phyloP scores from a whole-genome alignment of 1,140 invertebrate genomes.

The Papilio dardanus region DNA sequence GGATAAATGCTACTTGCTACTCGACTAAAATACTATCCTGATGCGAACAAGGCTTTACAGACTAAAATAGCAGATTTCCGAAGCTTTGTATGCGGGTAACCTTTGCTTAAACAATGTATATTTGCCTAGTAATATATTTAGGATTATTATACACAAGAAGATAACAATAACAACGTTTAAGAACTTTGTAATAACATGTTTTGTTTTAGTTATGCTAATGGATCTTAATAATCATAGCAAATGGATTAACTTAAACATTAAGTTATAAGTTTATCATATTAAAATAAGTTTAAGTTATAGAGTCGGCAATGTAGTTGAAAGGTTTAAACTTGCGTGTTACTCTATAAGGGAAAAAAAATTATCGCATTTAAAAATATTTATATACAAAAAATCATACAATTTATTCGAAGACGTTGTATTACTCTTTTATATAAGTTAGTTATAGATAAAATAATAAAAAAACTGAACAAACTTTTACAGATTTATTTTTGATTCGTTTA shows the following conservation, averaged over 20 bases:
- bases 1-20: too few species aligned
- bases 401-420: too few species aligned
- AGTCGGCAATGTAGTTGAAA: not conserved
- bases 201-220: conserved; percentile 28
- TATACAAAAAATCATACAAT: too few species aligned
- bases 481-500: too few species aligned
- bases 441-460: too few species aligned
- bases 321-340: not conserved
- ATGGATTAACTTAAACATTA: not conserved
- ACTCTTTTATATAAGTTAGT: too few species aligned
- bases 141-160: not conserved
- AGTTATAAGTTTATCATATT: not conserved
- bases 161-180: not conserved
- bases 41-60: too few species aligned
- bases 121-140: not conserved
- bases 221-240: conserved; percentile 16
- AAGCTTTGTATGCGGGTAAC: too few species aligned
- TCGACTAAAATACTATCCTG: too few species aligned
- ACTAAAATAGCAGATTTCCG: too few species aligned
- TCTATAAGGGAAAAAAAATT: not conserved
- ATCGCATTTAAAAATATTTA: not conserved
- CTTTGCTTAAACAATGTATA: not conserved
- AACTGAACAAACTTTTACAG: too few species aligned
- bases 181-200: conserved; percentile 20
- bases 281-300: not conserved